Conservation (phyloP, 1,140 invertebrate species). For the Bombus terrestris region DNA sequence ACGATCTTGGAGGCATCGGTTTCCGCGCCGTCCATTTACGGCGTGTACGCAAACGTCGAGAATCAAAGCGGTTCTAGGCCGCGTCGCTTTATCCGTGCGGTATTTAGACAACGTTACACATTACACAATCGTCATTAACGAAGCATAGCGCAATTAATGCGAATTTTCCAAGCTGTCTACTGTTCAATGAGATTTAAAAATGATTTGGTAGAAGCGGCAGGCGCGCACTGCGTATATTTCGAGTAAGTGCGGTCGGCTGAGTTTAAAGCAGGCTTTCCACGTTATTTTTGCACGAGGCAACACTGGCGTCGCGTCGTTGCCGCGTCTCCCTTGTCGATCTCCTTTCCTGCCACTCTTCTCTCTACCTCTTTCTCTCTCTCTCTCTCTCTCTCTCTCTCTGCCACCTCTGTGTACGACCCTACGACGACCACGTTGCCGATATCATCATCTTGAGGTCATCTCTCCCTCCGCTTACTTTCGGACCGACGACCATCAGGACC, state of each 20-base stretch:
- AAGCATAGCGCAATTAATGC: constrained; percentile 31
- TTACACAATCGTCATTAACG: constrained; percentile 27
- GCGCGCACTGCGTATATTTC: constrained; percentile 48
- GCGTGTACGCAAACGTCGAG: no score
- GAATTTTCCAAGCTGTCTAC: constrained; percentile 27
- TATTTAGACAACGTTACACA: background rate
- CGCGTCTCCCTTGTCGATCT: constrained; percentile 62
- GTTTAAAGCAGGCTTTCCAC: constrained; percentile 68
- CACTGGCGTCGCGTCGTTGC: constrained; percentile 68
- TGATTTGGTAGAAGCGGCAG: constrained; percentile 26
- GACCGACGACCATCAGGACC: constrained; percentile 59
- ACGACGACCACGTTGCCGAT: constrained; percentile 66
- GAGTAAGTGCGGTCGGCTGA: constrained; percentile 51
- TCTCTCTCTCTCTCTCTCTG: background rate
- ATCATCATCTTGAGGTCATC: constrained; percentile 67
- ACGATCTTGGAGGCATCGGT: constrained; percentile 3
- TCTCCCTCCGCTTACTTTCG: constrained; percentile 68
- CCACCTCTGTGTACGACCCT: constrained; percentile 40
- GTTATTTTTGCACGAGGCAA: constrained; percentile 72
- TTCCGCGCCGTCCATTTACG: constrained; percentile 4
- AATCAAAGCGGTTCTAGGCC: background rate
- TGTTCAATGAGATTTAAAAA: constrained; percentile 50
- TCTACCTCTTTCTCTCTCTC: constrained; percentile 1
- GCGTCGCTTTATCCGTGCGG: background rate
- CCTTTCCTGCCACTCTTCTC: constrained; percentile 4